These are phyloP conservation scores for Lordiphosa mommai DNA, from an alignment of 1,140 invertebrate genomes.

Conservation along the genomic window DNA sequence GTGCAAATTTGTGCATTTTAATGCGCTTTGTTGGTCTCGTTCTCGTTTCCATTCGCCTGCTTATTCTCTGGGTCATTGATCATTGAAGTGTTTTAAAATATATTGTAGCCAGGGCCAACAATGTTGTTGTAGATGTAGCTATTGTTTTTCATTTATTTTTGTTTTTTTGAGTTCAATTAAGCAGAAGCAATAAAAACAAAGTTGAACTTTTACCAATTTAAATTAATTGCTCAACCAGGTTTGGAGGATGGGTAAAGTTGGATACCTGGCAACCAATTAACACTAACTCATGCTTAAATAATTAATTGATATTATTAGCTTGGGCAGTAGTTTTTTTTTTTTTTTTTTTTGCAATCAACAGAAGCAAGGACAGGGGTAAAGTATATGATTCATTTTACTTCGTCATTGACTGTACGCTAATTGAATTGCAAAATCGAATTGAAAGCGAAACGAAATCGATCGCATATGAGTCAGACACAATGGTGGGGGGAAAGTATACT, in stretches of 20 bases:
- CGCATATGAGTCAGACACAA: constrained; percentile 35
- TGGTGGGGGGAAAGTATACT: background rate
- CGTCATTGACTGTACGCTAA: constrained; percentile 56
- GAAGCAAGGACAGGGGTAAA: background rate
- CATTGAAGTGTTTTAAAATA: constrained; percentile 58
- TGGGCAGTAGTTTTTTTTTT: constrained; percentile 14
- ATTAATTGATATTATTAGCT: constrained; percentile 51
- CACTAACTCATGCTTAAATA: constrained; percentile 59
- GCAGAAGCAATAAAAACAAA: constrained; percentile 69
- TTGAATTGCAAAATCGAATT: constrained; percentile 59
- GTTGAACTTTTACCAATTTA: constrained; percentile 64
- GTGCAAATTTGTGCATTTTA: constrained; percentile 39
- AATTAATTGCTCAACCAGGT: constrained; percentile 51
- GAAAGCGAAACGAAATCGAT: constrained; percentile 52
- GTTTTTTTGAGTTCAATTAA: constrained; percentile 67
- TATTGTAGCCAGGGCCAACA: constrained; percentile 43
- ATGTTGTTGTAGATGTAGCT: constrained; percentile 2
- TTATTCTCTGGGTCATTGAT: constrained; percentile 27
- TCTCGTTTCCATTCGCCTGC: constrained; percentile 14
- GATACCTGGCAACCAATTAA: constrained; percentile 45
- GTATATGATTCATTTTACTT: constrained; percentile 51
- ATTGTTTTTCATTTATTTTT: constrained; percentile 19
- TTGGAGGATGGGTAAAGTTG: background rate
- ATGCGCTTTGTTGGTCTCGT: constrained; percentile 22
- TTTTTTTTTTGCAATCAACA: constrained; percentile 41